Evolutionary conservation across 2,888 invertebrate species (phyloP).

Genomic region (Cactoblastis cactorum): DNA sequence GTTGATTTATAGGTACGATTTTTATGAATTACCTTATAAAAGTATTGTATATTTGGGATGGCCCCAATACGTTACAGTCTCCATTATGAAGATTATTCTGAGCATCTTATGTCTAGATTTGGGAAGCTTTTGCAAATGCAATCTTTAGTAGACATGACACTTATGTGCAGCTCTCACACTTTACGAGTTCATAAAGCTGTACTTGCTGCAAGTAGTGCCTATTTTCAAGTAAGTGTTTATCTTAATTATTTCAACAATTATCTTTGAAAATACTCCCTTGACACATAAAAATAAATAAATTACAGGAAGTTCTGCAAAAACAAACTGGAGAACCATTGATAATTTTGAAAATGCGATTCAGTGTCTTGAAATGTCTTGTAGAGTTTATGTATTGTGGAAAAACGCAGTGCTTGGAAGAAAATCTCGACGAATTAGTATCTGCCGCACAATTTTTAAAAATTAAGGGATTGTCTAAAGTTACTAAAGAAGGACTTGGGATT

Average conservation of each 20-base stretch:
- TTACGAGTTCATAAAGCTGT: slow-evolving; percentile 87
- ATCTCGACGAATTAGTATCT: slow-evolving; percentile 83
- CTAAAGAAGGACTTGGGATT: slow-evolving; percentile 73
- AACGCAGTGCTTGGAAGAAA: slow-evolving; percentile 83
- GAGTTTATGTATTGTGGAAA: slow-evolving; percentile 90
- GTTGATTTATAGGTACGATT: not conserved
- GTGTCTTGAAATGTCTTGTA: slow-evolving; percentile 84
- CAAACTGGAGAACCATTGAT: slow-evolving; percentile 78
- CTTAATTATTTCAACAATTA: not conserved
- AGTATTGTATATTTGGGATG: slow-evolving; percentile 41
- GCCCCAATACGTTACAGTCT: slow-evolving; percentile 80
- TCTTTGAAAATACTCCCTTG: not conserved
- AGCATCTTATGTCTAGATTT: slow-evolving; percentile 83
- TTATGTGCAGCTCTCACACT: slow-evolving; percentile 86
- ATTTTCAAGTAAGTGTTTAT: slow-evolving; percentile 81
- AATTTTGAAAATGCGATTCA: slow-evolving; percentile 84
- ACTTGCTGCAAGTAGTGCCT: slow-evolving; percentile 85
- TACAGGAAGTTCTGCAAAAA: slow-evolving; percentile 80
- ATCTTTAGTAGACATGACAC: slow-evolving; percentile 85
- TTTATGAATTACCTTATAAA: slow-evolving; percentile 20
- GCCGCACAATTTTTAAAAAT: slow-evolving; percentile 86
- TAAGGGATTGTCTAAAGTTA: slow-evolving; percentile 77
- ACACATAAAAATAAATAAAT: not conserved
- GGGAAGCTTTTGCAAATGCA: slow-evolving; percentile 86
- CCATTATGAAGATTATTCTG: slow-evolving; percentile 85